Base-by-base conservation (phyloP, 2,797 vertebrate species). In the Thamnophis elegans region DNA sequence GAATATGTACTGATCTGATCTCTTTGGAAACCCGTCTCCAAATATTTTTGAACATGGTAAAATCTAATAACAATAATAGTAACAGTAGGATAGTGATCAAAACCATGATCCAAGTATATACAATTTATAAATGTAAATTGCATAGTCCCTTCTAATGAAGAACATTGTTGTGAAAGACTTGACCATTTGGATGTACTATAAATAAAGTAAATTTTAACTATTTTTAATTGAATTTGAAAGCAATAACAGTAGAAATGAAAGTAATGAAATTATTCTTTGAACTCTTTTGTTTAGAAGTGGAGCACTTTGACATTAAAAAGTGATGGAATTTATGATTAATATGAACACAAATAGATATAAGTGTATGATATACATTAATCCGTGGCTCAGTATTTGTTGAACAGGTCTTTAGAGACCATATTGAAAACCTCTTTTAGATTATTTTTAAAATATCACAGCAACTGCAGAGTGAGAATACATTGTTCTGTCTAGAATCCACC, bases 271-370 rank as follows among this genome's bases (percentile, higher is more conserved):
- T 10, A 6, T 92, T 32, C 10, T 73, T 53, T 82, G 22, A 86
- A 54, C 51, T 25, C 68, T 59, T 20, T 59, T 54, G 36, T 89
- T 87, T 56, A 54, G 36, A 47, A 47, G 0, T 32, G 18, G 25
- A 58, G 22, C n/a, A 62, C 28, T 26, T 54, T 14, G 12, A 87
- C 10, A 55, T 4, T 42, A 54, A 92, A 60, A 32, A 22, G 7
- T 12, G 42, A n/a, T 58, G 32, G 68, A 20, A 94, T 0, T 92
- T 93, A 85, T 82, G 82, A 58, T 85, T 86, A 93, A 51, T 89
- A 92, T 25, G 5, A 73, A 18, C 87, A 54, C 25, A 92, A 59
- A 78, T 59, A 90, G 88, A 92, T 93, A 93, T 93, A 91, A 94
- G 87, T 86, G 58, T 36, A 86, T 51, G 25, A 36, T 56, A 65